Evolutionary conservation across 2,113 vertebrate species (phyloP).

Genomic region (Myxocyprinus asiaticus): DNA sequence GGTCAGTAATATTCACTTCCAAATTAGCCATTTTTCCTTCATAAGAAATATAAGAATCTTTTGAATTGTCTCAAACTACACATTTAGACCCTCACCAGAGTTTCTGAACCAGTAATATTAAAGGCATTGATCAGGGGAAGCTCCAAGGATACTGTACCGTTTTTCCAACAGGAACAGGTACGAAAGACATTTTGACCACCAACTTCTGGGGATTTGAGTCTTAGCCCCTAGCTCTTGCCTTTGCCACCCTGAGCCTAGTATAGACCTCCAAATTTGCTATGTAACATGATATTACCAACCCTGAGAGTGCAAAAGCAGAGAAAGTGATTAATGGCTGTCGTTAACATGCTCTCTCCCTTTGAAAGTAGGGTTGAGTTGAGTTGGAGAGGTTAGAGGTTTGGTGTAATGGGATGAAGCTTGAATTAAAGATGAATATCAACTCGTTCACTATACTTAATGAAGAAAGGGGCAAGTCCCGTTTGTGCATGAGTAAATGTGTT

Average conservation of each 20-base stretch:
- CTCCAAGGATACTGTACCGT: background rate
- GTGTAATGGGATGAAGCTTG: background rate
- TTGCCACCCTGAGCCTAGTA: slow-evolving; percentile 15
- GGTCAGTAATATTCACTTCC: slow-evolving; percentile 49
- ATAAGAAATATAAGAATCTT: background rate
- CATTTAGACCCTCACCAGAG: too few relatives aligned
- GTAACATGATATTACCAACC: slow-evolving; percentile 63
- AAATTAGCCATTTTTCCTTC: background rate
- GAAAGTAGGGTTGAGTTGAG: background rate
- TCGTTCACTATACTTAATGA: background rate
- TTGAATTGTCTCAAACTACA: too few relatives aligned
- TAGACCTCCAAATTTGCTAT: slow-evolving; percentile 12
- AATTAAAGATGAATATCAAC: background rate
- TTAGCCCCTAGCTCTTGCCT: slow-evolving; percentile 36
- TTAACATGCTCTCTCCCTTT: slow-evolving; percentile 30
- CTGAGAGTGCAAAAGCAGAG: slow-evolving; percentile 31
- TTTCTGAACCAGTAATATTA: background rate
- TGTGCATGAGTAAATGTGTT: too few relatives aligned
- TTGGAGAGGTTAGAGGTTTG: background rate
- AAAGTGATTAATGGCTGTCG: slow-evolving; percentile 27
- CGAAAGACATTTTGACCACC: slow-evolving; percentile 25
- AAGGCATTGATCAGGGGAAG: background rate
- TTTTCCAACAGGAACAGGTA: background rate
- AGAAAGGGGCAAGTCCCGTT: too few relatives aligned
- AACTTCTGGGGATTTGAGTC: slow-evolving; percentile 55